Percentiles rank a stretch among this genome's conserved stretches.
Evolutionary conservation across 2,888 invertebrate genomes (phyloP).

Genomic region (Tortricodes alternella): DNA sequence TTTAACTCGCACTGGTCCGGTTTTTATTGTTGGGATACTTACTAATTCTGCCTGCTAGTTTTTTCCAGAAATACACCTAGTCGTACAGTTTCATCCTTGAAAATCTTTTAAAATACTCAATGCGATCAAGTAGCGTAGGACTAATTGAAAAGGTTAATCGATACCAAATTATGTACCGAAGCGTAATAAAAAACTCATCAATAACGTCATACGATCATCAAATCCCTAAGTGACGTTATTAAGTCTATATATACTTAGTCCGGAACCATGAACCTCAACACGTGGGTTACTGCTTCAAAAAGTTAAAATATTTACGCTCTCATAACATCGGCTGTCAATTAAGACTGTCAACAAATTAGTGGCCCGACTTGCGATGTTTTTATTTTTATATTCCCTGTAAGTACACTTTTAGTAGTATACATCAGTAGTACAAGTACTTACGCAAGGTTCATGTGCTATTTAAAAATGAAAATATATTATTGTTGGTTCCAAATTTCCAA

Average conservation of each 20-base stretch:
- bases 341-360: conserved; percentile 47
- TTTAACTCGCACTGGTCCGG: too few species aligned
- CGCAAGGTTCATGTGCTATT: background rate
- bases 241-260: too few species aligned
- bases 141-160: conserved; percentile 5
- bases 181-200: conserved; percentile 5
- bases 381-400: conserved; percentile 22
- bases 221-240: background rate
- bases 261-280: background rate
- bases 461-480: background rate
- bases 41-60: too few species aligned
- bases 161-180: background rate
- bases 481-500: too few species aligned
- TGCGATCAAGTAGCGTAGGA: background rate
- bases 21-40: too few species aligned
- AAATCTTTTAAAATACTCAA: too few species aligned
- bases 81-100: too few species aligned
- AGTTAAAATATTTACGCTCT: conserved; percentile 28
- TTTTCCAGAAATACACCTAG: too few species aligned
- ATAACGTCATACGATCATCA: conserved; percentile 1
- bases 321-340: conserved; percentile 33
- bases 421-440: too few species aligned
- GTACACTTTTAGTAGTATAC: background rate
- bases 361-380: conserved; percentile 29
- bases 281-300: background rate